Base-by-base conservation (phyloP, 1,140 invertebrate genomes). In the Caenorhabditis inopinata region DNA sequence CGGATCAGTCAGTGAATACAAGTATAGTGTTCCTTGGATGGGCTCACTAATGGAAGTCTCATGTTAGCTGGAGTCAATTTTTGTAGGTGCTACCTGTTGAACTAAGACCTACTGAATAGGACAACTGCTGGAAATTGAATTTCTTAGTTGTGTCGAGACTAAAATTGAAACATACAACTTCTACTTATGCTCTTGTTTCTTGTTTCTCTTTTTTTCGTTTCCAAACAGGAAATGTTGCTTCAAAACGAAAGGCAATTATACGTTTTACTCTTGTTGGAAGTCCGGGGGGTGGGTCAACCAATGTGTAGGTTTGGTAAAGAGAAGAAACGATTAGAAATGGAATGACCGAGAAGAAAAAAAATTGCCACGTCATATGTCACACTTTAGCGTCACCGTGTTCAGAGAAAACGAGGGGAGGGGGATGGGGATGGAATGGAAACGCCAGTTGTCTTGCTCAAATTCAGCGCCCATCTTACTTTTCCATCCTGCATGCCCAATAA, bases 211-310 rank as follows among this genome's bases (percentile, higher is more conserved):
- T 68, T 68, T 21, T 42, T 58, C 27, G 51, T 32, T 38, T 68
- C 32, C n/a, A 68, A 68, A 68, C 58, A 68, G 58, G 58, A 68
- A 68, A 68, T 32, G 58, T 68, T 68, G 58, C 23, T 25, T n/a
- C 38, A 9, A 68, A 68, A 68, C 27, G 58, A 68, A 68, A 68
- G 58, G 58, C 58, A 68, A 68, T 68, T 68, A 68, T 68, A 32
- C 38, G 35, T 32, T 42, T 42, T 42, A 23, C 21, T 27, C 38
- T 68, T 21, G 29, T 42, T 12, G 32, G 25, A 38, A 29, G 23
- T 16, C 1, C n/a, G 35, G 58, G 58, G 58, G 58, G 58, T 38
- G 32, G 16, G 58, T 29, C 23, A 53, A 53, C 49, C 23, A 53
- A 25, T 58, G 25, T 9, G 29, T 68, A 68, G 51, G 25, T 29